Evolutionary conservation across 2,888 invertebrate genomes (phyloP).

Genomic region (Belgica antarctica): DNA sequence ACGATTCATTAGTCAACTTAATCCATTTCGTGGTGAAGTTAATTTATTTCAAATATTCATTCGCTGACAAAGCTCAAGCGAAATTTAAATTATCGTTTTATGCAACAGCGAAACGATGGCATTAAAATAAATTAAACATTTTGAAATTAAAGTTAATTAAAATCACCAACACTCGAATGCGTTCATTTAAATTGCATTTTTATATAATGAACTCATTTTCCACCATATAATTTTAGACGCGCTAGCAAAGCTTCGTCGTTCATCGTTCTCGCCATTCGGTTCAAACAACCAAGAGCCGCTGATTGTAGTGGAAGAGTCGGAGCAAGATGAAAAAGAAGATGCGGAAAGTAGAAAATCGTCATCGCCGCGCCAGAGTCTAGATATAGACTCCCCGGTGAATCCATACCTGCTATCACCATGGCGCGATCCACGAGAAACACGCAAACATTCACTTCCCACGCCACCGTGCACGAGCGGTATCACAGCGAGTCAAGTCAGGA

Average conservation of each 20-base stretch:
- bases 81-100: too few relatives aligned
- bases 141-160: background rate
- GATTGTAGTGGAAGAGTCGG: constrained; percentile 79
- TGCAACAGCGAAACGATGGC: too few relatives aligned
- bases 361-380: constrained; percentile 64
- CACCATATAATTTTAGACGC: constrained; percentile 20
- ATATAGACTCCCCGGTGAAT: constrained; percentile 75
- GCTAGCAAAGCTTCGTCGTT: constrained; percentile 55
- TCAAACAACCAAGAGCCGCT: constrained; percentile 66
- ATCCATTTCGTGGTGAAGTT: too few relatives aligned
- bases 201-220: background rate
- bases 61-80: too few relatives aligned
- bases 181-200: background rate
- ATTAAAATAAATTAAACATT: too few relatives aligned
- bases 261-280: constrained; percentile 63
- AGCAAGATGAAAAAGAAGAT: constrained; percentile 66
- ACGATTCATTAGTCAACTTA: too few relatives aligned
- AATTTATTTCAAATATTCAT: too few relatives aligned
- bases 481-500: constrained; percentile 81
- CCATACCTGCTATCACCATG: constrained; percentile 80
- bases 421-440: constrained; percentile 68
- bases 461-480: constrained; percentile 82
- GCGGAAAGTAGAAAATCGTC: constrained; percentile 56
- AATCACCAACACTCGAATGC: background rate
- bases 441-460: constrained; percentile 81